phyloP scores from a whole-genome alignment of 1,140 invertebrate species.

The Mamestra configurata region DNA sequence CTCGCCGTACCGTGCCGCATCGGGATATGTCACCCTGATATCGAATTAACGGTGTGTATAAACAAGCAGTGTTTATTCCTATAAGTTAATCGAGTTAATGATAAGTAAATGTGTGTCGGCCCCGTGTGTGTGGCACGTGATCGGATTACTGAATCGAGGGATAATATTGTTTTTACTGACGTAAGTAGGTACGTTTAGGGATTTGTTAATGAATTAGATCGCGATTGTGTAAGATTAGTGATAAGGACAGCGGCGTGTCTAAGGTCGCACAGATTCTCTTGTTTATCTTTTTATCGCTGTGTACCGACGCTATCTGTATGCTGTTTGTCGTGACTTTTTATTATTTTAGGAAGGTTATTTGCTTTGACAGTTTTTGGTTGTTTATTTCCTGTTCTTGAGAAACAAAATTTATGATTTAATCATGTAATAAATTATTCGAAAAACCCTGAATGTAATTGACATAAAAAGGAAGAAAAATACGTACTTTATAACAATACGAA shows the following conservation, averaged over 20 bases:
- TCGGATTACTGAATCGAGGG: conserved; percentile 73
- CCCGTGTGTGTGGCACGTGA: conserved; percentile 74
- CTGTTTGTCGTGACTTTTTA: conserved; percentile 34
- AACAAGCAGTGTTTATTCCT: conserved; percentile 60
- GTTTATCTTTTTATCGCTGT: conserved; percentile 72
- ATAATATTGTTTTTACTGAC: conserved; percentile 75
- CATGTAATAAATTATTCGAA: conserved; percentile 1
- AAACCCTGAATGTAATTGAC: neutral
- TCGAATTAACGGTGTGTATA: conserved; percentile 68
- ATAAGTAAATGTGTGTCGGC: conserved; percentile 58
- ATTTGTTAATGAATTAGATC: conserved; percentile 66
- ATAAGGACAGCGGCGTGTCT: conserved; percentile 58
- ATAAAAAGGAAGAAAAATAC: conserved; percentile 6
- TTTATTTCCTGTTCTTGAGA: conserved; percentile 10
- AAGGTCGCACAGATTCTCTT: conserved; percentile 67
- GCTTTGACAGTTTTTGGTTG: conserved; percentile 22
- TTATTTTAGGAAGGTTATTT: conserved; percentile 40
- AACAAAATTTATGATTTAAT: neutral
- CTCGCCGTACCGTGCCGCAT: conserved; percentile 50
- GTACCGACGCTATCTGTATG: conserved; percentile 34
- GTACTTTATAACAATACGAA: conserved; percentile 25
- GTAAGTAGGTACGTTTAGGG: conserved; percentile 72
- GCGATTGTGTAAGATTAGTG: conserved; percentile 59
- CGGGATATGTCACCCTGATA: conserved; percentile 70
- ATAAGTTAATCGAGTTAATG: conserved; percentile 70